Evolutionary conservation across 53 echinoderm and acorn worm species (phyloP), one percentile per base, ranked within the genome.

Genomic region (Holothuria scabra): DNA sequence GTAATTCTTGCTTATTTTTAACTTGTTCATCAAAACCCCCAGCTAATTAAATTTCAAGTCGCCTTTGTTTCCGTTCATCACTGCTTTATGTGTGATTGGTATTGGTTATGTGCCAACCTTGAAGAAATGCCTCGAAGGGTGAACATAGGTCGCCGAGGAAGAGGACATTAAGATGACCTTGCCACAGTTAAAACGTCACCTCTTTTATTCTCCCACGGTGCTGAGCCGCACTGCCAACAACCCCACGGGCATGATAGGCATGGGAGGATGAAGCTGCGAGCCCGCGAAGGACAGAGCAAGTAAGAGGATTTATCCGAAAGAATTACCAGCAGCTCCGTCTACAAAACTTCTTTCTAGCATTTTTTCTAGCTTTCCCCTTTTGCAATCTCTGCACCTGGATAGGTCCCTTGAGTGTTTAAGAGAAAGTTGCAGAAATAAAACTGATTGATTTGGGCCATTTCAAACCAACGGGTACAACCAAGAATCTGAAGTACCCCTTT

Each of bases 181-280:
- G 71, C 14, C 71, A 71, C 71, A 20, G 71, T 71, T 71, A 46
- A 44, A 23, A 21, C 21, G 44, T 16, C 44, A 48, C 48, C 41
- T 19, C 28, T 44, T n/a, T 41, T 71, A 24, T 71, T 41, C 71
- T 71, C 41, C 71, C 71, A 71, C 71, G 44, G 44, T 41, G 71
- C 44, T 71, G 71, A 71, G 71, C 71, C 71, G 71, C 22, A 46
- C 21, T 71, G 71, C 71, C 41, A 71, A 71, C 71, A 71, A 71
- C 71, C 71, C 52, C 41, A 71, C 71, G 71, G 71, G 71, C 71
- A 71, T 71, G 44, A 46, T 18, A 48, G 48, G 71, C 41, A 33
- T 25, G 71, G 16, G 49, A 71, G 71, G 33, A 21, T 41, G 46
- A 71, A 48, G 5, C 44, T 69, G 4, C 19, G 31, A 26, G 44